A percentile compares a stretch with the other conserved stretches of the same genome.
phyloP scores from a whole-genome alignment of 2,113 vertebrate species.

The Coreoperca whiteheadi region DNA sequence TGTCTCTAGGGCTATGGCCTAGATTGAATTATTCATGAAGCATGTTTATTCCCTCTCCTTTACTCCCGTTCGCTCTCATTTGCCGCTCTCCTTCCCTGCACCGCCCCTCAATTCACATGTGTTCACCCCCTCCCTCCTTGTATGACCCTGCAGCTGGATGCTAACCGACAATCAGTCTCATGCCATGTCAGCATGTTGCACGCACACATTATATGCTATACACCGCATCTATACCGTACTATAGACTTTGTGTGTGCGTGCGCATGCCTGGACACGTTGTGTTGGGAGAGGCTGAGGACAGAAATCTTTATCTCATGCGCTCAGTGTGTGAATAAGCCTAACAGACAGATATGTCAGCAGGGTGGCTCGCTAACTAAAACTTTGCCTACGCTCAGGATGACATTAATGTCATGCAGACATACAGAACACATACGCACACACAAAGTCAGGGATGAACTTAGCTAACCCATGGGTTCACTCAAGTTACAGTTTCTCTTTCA shows the following conservation, averaged over 20 bases:
- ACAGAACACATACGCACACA: not conserved
- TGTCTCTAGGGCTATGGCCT: conserved; percentile 67
- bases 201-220: not conserved
- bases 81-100: conserved; percentile 14
- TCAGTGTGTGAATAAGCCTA: conserved; percentile 21
- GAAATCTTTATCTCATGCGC: conserved; percentile 14
- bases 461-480: not conserved
- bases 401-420: conserved; percentile 1
- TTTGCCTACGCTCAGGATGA: conserved; percentile 6
- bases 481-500: not conserved
- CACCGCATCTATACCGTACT: not conserved
- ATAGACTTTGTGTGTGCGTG: conserved; percentile 1
- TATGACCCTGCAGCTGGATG: conserved; percentile 53
- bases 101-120: conserved; percentile 15
- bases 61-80: conserved; percentile 51
- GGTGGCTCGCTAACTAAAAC: not conserved
- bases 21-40: conserved; percentile 75
- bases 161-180: conserved; percentile 52
- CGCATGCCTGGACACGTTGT: not conserved
- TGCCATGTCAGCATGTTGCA: conserved; percentile 53
- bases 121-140: conserved; percentile 34
- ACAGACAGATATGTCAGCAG: conserved; percentile 38
- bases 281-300: conserved; percentile 7
- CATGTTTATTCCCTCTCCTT: conserved; percentile 61
- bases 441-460: not conserved